Percentiles rank a stretch among this genome's conserved stretches.
These are phyloP conservation scores for Piaya cayana DNA, from an alignment of 2,113 vertebrate species.

Conservation along the genomic window DNA sequence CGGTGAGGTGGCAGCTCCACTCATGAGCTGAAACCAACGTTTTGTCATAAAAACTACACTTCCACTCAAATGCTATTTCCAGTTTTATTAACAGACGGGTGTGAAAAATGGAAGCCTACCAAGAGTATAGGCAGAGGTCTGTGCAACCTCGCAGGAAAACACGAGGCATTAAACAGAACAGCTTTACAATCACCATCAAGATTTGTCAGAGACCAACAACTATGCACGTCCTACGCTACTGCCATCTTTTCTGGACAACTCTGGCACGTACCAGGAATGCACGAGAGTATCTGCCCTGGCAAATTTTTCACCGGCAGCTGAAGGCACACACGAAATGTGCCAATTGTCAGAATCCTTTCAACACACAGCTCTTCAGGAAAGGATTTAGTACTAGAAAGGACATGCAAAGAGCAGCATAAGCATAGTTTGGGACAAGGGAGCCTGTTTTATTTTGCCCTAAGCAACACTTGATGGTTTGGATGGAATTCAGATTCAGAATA, in stretches of 20 bases:
- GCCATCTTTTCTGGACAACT: neutral
- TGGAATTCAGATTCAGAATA: constrained; percentile 36
- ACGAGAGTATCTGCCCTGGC: neutral
- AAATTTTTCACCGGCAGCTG: neutral
- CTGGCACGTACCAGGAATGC: neutral
- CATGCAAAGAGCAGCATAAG: constrained; percentile 42
- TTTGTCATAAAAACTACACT: neutral
- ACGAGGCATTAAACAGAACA: neutral
- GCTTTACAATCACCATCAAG: neutral
- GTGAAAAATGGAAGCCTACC: constrained; percentile 21
- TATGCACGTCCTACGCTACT: neutral
- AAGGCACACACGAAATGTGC: neutral
- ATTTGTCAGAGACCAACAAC: neutral
- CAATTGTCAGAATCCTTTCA: constrained; percentile 35
- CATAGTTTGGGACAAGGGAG: constrained; percentile 23
- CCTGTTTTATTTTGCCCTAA: constrained; percentile 47
- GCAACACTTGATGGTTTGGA: constrained; percentile 50
- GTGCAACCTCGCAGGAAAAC: neutral
- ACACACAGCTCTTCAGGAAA: neutral
- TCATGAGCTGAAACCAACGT: neutral
- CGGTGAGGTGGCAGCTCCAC: neutral
- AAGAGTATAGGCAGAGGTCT: neutral
- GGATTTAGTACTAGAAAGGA: constrained; percentile 50
- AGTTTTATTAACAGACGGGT: neutral
- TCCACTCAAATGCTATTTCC: neutral